phyloP scores from a whole-genome alignment of 2,888 invertebrate genomes.

The Limnephilus marmoratus region DNA sequence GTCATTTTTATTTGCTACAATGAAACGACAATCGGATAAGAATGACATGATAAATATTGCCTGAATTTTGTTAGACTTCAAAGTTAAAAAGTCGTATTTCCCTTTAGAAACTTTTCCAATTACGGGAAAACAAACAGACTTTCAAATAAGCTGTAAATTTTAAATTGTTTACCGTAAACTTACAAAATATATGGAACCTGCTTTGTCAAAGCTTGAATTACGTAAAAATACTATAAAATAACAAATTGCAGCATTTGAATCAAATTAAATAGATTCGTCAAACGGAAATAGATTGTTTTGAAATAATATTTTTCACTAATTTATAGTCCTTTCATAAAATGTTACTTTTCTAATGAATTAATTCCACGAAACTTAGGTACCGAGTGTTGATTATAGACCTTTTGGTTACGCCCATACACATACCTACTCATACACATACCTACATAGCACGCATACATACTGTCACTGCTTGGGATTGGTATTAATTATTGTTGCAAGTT shows the following conservation, averaged over 20 bases:
- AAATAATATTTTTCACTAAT: too few species aligned
- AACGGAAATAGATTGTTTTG: background rate
- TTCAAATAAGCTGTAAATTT: background rate
- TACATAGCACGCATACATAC: too few species aligned
- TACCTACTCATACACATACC: too few species aligned
- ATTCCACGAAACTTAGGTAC: background rate
- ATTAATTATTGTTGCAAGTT: too few species aligned
- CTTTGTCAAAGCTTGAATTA: background rate
- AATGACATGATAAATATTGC: background rate
- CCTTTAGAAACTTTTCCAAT: background rate
- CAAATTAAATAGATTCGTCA: background rate
- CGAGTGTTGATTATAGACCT: background rate
- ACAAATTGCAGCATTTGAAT: background rate
- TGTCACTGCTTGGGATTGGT: too few species aligned
- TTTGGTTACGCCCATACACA: too few species aligned
- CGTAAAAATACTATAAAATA: background rate
- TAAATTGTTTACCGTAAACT: background rate
- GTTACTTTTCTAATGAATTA: too few species aligned
- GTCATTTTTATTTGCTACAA: background rate
- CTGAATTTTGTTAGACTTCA: background rate
- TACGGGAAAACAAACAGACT: background rate
- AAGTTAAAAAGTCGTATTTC: background rate
- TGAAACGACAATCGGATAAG: background rate
- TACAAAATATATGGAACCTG: background rate
- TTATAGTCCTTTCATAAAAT: too few species aligned